phyloP scores from a whole-genome alignment of 2,113 vertebrate genomes.

The Oncorhynchus nerka region DNA sequence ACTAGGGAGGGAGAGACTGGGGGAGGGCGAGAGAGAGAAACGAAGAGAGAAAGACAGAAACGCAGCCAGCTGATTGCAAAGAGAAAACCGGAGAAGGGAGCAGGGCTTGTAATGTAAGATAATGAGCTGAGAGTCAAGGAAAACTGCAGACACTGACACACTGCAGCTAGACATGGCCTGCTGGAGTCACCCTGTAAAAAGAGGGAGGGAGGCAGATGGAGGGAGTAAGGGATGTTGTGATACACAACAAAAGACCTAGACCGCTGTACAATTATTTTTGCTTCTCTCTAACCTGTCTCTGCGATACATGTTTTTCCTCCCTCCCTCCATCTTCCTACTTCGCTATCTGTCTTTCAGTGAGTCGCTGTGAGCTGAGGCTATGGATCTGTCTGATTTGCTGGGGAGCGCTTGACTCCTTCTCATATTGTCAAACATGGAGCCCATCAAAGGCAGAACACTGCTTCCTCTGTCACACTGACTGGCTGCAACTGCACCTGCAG shows the following conservation, averaged over 20 bases:
- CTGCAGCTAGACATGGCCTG: neutral
- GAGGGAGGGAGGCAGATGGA: neutral
- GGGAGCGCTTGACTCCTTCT: conserved; percentile 7
- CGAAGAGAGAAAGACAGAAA: neutral
- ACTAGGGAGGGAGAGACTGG: neutral
- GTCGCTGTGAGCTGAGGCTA: neutral
- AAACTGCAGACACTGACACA: neutral
- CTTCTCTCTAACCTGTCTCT: conserved; percentile 5
- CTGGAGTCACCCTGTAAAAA: neutral
- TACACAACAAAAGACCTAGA: neutral
- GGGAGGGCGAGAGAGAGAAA: neutral
- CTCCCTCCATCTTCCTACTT: neutral
- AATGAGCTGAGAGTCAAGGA: neutral
- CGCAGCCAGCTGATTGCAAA: neutral
- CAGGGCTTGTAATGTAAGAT: neutral
- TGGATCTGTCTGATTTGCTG: conserved; percentile 7
- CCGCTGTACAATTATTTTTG: neutral
- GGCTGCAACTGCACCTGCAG: neutral
- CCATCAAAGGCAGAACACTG: conserved; percentile 24
- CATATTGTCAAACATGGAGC: conserved; percentile 21
- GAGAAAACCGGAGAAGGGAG: neutral
- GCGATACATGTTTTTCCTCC: neutral
- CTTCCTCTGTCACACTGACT: neutral
- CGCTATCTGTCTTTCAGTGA: neutral
- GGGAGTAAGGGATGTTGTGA: neutral